Evolutionary conservation across 2,113 vertebrate species (phyloP).

Genomic region (Gorsachius goisagi): DNA sequence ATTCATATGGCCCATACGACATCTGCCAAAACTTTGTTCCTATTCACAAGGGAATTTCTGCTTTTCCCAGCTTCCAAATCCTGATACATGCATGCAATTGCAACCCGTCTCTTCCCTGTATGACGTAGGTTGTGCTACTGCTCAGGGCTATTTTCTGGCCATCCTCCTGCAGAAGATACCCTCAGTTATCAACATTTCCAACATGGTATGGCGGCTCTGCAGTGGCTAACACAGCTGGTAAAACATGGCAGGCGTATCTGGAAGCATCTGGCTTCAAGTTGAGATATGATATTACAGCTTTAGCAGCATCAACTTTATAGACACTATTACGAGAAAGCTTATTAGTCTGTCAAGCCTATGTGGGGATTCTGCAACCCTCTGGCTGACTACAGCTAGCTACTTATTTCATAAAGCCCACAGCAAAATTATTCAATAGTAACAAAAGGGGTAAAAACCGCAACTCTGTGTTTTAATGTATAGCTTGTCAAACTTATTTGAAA

Average conservation of each 20-base stretch:
- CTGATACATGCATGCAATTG: fast-evolving
- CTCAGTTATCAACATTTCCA: neutral
- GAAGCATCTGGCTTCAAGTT: neutral
- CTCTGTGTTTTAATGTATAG: neutral
- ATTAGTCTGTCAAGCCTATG: neutral
- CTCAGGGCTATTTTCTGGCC: neutral
- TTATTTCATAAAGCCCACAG: constrained; percentile 24
- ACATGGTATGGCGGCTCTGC: neutral
- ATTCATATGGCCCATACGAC: neutral
- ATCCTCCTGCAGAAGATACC: neutral
- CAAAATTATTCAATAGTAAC: neutral
- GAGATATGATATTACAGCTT: neutral
- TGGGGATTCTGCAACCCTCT: neutral
- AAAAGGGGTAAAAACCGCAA: neutral
- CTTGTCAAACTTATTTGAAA: constrained; percentile 8
- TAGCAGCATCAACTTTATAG: constrained; percentile 8
- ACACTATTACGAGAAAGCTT: constrained; percentile 7
- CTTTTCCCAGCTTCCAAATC: neutral
- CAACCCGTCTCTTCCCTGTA: neutral
- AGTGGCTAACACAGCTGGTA: neutral
- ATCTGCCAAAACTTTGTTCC: neutral
- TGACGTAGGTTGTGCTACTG: fast-evolving
- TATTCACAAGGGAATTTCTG: neutral
- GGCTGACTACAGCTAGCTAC: neutral
- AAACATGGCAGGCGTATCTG: neutral